Evolutionary conservation across 1,140 invertebrate genomes (phyloP).

Genomic region (Copidosoma floridanum): DNA sequence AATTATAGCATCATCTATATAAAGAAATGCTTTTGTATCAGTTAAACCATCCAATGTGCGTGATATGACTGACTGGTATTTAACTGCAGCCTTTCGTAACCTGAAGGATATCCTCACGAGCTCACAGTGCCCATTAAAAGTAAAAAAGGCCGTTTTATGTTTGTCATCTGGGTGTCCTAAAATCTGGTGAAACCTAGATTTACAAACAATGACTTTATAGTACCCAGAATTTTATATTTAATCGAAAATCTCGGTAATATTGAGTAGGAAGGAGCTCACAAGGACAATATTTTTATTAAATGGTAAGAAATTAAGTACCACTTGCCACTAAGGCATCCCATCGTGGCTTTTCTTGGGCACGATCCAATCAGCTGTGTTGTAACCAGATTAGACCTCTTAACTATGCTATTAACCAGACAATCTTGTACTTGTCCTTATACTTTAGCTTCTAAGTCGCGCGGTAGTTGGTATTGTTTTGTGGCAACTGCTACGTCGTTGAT

Average conservation of each 20-base stretch:
- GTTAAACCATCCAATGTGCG: slow-evolving; percentile 40
- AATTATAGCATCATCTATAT: slow-evolving; percentile 53
- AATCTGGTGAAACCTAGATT: slow-evolving; percentile 57
- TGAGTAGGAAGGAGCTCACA: slow-evolving; percentile 58
- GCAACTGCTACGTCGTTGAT: slow-evolving; percentile 33
- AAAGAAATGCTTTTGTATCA: slow-evolving; percentile 41
- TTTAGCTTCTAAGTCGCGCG: too few relatives aligned
- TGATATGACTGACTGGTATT: slow-evolving; percentile 48
- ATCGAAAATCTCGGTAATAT: slow-evolving; percentile 51
- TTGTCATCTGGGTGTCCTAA: slow-evolving; percentile 40
- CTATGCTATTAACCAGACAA: slow-evolving; percentile 28
- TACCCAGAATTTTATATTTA: slow-evolving; percentile 39
- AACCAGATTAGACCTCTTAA: slow-evolving; percentile 29
- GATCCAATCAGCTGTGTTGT: slow-evolving; percentile 28
- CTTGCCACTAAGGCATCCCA: slow-evolving; percentile 26
- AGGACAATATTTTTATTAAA: slow-evolving; percentile 47
- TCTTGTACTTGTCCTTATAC: too few relatives aligned
- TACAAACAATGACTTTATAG: slow-evolving; percentile 51
- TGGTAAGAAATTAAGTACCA: slow-evolving; percentile 43
- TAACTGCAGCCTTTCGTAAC: slow-evolving; percentile 39
- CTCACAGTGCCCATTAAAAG: slow-evolving; percentile 40
- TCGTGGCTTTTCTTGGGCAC: slow-evolving; percentile 34
- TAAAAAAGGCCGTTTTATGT: slow-evolving; percentile 49
- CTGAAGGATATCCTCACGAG: slow-evolving; percentile 45
- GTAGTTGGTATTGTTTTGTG: slow-evolving; percentile 32